Evolutionary conservation across 2,888 invertebrate genomes (phyloP), one percentile per base, ranked within the genome.

Genomic region (Calameuta filiformis): DNA sequence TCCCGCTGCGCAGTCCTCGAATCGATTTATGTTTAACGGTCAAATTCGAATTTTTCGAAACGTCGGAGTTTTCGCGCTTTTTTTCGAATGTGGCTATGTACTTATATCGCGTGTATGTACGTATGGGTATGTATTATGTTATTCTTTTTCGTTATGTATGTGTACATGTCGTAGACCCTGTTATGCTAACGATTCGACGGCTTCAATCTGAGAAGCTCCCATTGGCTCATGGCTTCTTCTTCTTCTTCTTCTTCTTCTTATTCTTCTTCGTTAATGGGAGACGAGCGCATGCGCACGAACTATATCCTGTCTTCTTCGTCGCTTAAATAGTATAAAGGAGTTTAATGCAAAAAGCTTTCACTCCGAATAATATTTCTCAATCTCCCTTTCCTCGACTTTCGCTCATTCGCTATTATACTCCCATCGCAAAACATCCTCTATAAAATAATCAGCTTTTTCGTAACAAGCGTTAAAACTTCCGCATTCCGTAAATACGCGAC

Each of bases 381-480:
- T 56, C 40, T n/a, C 35, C 69, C 78, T 75, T 73, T 40, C 69
- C 56, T 75, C 75, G 35, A 35, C 75, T 69, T 68, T n/a, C 71
- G 0, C 35, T 31, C 30, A 34, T 40, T 73, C 74, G 23, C 73
- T 35, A 68, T 12, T 68, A 35, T 68, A 33, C 71, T 75, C 34
- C 56, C 2, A 9, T 56, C 81, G 81, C 79, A 79, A 75, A 33
- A 75, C 34, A 76, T 73, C 75, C 77, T 81, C 73, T 84, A 86
- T 84, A 85, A 86, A 87, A 85, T 86, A 84, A 86, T 84, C 85
- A 86, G 83, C 83, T 81, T 81, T 33, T 23, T 82, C 35, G 77
- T 85, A 87, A 88, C 86, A 86, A 87, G 85, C 85, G 80, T 87
- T 84, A 85, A 85, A 84, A 81, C 82, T 79, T 84, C 84, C 82